These are phyloP conservation scores for Lagopus leucura DNA, from an alignment of 2,113 vertebrate species.

Conservation along the genomic window DNA sequence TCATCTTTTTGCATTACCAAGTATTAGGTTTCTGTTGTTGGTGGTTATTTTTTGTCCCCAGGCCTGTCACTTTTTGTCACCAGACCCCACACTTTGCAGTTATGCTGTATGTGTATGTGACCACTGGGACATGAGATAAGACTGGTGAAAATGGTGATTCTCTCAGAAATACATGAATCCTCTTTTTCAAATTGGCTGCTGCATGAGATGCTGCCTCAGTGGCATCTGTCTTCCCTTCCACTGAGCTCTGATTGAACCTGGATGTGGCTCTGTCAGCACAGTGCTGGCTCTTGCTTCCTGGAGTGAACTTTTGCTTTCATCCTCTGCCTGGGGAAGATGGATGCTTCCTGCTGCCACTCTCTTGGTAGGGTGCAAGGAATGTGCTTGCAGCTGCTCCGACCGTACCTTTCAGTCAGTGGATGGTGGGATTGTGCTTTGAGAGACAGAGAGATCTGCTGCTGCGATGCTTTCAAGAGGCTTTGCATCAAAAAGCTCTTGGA, in stretches of 20 bases:
- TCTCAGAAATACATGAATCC: not conserved
- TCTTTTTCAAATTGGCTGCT: not conserved
- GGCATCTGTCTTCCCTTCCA: constrained; percentile 15
- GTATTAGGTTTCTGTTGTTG: not conserved
- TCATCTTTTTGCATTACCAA: not conserved
- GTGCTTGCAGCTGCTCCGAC: not conserved
- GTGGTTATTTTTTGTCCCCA: not conserved
- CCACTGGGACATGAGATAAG: accelerated
- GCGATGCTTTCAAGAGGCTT: not conserved
- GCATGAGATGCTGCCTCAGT: not conserved
- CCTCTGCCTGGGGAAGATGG: not conserved
- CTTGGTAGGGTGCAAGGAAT: not conserved
- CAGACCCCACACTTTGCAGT: not conserved
- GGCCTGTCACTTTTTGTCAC: not conserved
- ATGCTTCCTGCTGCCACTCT: not conserved
- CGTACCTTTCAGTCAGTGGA: not conserved
- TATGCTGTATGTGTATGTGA: accelerated
- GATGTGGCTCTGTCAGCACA: not conserved
- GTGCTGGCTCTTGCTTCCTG: not conserved
- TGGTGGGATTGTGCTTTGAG: not conserved
- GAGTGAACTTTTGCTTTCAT: constrained; percentile 20
- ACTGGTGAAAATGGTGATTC: not conserved
- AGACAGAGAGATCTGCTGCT: not conserved
- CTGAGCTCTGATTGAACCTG: constrained; percentile 32
- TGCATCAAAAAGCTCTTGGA: not conserved